Evolutionary conservation across 2,888 invertebrate genomes (phyloP), one percentile per base, ranked within the genome.

Genomic region (Oscheius sp.): DNA sequence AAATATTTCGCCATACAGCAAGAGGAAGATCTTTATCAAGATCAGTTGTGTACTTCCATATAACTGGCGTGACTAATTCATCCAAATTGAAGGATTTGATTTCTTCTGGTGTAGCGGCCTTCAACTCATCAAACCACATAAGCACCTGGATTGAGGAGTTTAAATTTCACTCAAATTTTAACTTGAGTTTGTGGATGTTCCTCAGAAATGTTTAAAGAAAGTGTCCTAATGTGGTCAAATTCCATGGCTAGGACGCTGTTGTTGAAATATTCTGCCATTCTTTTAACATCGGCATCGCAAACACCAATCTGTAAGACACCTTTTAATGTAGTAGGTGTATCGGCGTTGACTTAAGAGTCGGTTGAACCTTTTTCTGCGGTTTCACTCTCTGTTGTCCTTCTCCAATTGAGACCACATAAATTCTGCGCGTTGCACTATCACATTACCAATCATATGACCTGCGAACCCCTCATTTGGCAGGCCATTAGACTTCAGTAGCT

Each of bases 91-190:
- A 80, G 42, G 77, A 72, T 46, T 73, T 65, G 27, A 80, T 72
- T 3, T 75, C 39, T 23, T 65, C 69, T 8, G 72, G 46, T 17
- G 73, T 71, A 3, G 72, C 74, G 33, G 57, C 61, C 65, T 73
- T 72, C 64, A 80, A 65, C 55, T 79, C 78, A 37, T 80, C 80
- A 58, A 70, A 80, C 80, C 80, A 80, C 65, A 76, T 74, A 17
- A 80, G 68, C 20, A 78, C 71, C 79, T 80, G 25, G 15, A 34
- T 25, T 20, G 5, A 37, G 15, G 31, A 6, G 3, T 29, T 20
- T 31, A 12, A 6, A 10, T 42, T n/a, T 37, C 1, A 58, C 48
- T 17, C 33, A 8, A 3, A 31, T 10, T 34, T 55, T n/a, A n/a
- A n/a, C 80, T 70, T 80, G 77, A 2, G 72, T 72, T 15, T 71